Conservation (phyloP, 2,888 invertebrate species). For the Pachydiplax longipennis region DNA sequence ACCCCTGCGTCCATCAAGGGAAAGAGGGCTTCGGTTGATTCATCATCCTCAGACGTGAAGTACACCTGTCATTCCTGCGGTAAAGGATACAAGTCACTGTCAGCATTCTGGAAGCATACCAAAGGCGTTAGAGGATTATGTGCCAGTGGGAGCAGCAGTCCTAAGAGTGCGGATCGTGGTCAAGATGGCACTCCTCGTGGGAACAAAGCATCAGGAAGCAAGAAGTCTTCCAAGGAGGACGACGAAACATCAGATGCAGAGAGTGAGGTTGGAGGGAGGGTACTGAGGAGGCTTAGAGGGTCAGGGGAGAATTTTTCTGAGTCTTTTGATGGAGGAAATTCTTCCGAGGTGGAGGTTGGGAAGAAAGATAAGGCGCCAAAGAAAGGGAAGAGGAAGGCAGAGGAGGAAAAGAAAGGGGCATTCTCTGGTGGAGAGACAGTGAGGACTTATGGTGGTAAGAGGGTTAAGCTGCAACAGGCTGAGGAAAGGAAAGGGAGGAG, state of each 20-base stretch:
- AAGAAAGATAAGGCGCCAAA: conserved; percentile 5
- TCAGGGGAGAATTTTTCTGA: neutral
- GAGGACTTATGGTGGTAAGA: conserved; percentile 26
- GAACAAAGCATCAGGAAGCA: neutral
- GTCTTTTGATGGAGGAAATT: neutral
- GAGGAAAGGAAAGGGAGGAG: neutral
- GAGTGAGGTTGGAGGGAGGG: neutral
- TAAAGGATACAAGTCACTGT: conserved; percentile 9
- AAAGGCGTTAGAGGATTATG: conserved; percentile 6
- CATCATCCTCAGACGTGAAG: neutral
- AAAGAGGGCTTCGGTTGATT: conserved; percentile 3
- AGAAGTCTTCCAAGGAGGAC: neutral
- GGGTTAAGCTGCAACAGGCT: conserved; percentile 3
- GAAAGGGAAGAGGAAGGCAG: neutral
- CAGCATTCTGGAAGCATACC: conserved; percentile 29
- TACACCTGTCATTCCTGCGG: conserved; percentile 18
- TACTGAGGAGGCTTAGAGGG: neutral
- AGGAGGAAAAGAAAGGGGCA: conserved; percentile 13
- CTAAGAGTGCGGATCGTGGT: neutral
- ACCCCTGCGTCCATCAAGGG: neutral
- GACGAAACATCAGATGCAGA: neutral
- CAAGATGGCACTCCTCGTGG: neutral
- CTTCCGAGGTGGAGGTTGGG: neutral
- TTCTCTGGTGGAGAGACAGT: conserved; percentile 13
- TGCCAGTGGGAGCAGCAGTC: conserved; percentile 12